Percentiles rank a stretch among this genome's conserved stretches.
phyloP scores from a whole-genome alignment of 1,140 invertebrate genomes.

The Ceratina australensis region DNA sequence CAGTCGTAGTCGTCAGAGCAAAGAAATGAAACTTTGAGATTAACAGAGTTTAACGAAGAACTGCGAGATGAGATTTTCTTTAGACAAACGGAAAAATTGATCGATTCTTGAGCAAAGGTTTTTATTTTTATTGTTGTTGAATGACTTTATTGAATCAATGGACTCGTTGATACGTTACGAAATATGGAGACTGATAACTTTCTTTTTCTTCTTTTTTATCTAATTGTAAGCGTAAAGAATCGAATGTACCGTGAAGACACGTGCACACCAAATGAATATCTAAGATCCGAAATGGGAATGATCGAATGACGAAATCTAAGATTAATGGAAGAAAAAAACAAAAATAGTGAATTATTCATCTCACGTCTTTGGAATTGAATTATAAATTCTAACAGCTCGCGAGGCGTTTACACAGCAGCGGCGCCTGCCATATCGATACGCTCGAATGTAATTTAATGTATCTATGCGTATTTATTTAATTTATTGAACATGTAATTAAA shows the following conservation, averaged over 20 bases:
- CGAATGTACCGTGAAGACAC: neutral
- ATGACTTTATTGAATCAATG: neutral
- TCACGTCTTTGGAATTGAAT: neutral
- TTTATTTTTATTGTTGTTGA: neutral
- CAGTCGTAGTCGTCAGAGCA: conserved; percentile 64
- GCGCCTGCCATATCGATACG: conserved; percentile 59
- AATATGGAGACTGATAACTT: conserved; percentile 47
- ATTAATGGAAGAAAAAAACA: too few species aligned
- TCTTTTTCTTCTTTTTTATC: neutral
- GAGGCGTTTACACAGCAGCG: conserved; percentile 6
- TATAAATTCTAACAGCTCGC: neutral
- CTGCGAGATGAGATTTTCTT: neutral
- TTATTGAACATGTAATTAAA: conserved; percentile 61
- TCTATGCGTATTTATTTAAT: conserved; percentile 58
- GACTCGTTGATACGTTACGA: conserved; percentile 12
- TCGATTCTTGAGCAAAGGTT: conserved; percentile 17
- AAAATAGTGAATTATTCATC: too few species aligned
- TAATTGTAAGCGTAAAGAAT: neutral
- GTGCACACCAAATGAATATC: too few species aligned
- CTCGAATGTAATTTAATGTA: conserved; percentile 51
- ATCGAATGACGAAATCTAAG: too few species aligned
- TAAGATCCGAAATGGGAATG: too few species aligned
- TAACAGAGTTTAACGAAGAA: neutral
- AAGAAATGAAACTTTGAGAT: conserved; percentile 71
- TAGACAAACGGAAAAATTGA: conserved; percentile 4